Percentiles rank a stretch among this genome's conserved stretches.
Conservation (phyloP, 1,140 invertebrate genomes). For the Ostrea denselamellosa region DNA sequence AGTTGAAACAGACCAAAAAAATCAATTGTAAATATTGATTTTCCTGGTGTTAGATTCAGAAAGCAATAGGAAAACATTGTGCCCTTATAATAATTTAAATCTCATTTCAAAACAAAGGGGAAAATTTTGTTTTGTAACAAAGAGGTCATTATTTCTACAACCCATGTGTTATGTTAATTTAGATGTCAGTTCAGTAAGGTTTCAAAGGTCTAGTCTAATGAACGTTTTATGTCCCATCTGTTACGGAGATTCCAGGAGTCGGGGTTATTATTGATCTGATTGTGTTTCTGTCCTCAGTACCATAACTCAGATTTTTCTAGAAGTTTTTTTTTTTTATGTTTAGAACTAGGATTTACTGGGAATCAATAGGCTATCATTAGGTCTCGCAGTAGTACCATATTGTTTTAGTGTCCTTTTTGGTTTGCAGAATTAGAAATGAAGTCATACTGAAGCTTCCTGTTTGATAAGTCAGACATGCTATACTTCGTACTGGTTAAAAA, state of each 20-base stretch:
- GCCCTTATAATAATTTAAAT: neutral
- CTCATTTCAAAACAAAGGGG: neutral
- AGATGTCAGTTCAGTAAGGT: neutral
- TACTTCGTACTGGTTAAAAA: too few species aligned
- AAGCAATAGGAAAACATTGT: neutral
- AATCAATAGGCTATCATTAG: neutral
- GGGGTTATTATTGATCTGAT: neutral
- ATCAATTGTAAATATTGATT: slow-evolving; percentile 14
- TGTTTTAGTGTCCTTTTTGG: too few species aligned
- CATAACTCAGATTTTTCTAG: neutral
- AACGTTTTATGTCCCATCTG: neutral
- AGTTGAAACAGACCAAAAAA: neutral
- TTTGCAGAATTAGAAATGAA: too few species aligned
- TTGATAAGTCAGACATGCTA: too few species aligned
- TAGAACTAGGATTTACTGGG: neutral
- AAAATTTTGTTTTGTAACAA: neutral
- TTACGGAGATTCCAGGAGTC: neutral
- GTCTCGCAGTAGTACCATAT: too few species aligned
- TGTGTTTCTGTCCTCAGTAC: neutral
- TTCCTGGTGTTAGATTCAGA: neutral
- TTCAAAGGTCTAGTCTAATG: neutral
- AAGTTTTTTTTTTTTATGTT: neutral
- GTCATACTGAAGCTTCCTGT: too few species aligned
- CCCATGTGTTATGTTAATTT: neutral
- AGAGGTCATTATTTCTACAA: neutral